Evolutionary conservation across 2,797 vertebrate genomes (phyloP), one percentile per base, ranked within the genome.

Genomic region (Tangara arthus): DNA sequence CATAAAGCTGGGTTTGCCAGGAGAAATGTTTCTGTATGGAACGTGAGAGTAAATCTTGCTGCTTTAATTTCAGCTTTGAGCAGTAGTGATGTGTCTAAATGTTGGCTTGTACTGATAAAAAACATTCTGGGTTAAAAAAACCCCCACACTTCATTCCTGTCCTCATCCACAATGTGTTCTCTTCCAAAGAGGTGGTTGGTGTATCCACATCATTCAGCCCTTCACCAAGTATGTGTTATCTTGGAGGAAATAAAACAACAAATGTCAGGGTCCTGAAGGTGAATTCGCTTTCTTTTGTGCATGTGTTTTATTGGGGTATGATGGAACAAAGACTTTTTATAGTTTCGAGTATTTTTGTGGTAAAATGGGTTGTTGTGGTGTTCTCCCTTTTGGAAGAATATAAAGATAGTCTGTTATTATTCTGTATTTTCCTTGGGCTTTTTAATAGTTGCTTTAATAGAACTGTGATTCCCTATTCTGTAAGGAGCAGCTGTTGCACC

Each of bases 71-170:
- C 41, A 61, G 24, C 42, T 80, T 68, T 57, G 56, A 64, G 13
- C n/a, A 21, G 26, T 37, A 52, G 24, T 0, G 0, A 18, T 75
- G 57, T 35, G 17, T 53, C 57, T 59, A 22, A 64, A 41, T n/a
- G 12, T 3, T 64, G 23, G 19, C 34, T 81, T 59, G 34, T 22
- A 41, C 34, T n/a, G 30, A 76, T 53, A 53, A 59, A 70, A 70
- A 86, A 6, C 8, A 8, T 70, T 53, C 39, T 37, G 30, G 27
- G 8, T 46, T 70, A 30, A 46, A 3, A 22, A 22, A 70, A 35
- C 2, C 1, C 1, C 4, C 5, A 4, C 35, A 11, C 15, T 64
- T 87, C 0, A 53, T 18, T 56, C 44, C 64, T 82, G 15, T 76
- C 64, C 41, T 86, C 39, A 20, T 53, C 24, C 61, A 16, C 1